Evolutionary conservation across 2,113 vertebrate genomes (phyloP).

Genomic region (Scortum barcoo): DNA sequence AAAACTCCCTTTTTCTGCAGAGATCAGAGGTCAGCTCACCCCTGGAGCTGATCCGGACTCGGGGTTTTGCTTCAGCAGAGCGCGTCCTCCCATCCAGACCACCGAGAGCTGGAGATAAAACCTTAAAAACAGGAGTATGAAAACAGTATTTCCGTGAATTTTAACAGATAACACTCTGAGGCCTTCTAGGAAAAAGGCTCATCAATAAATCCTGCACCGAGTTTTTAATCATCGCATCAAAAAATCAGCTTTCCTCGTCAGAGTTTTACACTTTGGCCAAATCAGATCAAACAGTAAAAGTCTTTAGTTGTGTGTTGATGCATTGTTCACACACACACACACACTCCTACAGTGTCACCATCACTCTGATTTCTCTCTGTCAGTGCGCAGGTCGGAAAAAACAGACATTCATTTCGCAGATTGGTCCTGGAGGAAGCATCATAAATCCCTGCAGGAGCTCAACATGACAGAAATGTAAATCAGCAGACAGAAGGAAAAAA

Average conservation of each 20-base stretch:
- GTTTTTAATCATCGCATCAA: neutral
- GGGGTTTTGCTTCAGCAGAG: conserved; percentile 21
- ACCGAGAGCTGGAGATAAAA: neutral
- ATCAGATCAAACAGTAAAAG: neutral
- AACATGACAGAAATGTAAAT: neutral
- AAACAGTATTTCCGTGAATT: neutral
- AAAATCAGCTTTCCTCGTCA: neutral
- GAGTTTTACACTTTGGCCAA: too few relatives aligned
- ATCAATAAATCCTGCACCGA: neutral
- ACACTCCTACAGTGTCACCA: neutral
- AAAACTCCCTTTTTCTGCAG: neutral
- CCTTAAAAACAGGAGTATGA: neutral
- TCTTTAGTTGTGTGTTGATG: neutral
- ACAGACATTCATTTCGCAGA: neutral
- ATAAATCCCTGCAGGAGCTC: neutral
- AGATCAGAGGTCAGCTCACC: conserved; percentile 11
- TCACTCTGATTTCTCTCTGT: neutral
- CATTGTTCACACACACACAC: neutral
- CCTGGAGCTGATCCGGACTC: neutral
- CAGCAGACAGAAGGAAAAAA: neutral
- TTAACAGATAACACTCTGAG: neutral
- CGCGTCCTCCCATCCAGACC: neutral
- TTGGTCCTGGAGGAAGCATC: neutral
- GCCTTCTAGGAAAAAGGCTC: conserved; percentile 4
- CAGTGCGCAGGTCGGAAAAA: neutral